These are phyloP conservation scores for Sipha maydis DNA, from an alignment of 2,888 invertebrate species.

Conservation along the genomic window DNA sequence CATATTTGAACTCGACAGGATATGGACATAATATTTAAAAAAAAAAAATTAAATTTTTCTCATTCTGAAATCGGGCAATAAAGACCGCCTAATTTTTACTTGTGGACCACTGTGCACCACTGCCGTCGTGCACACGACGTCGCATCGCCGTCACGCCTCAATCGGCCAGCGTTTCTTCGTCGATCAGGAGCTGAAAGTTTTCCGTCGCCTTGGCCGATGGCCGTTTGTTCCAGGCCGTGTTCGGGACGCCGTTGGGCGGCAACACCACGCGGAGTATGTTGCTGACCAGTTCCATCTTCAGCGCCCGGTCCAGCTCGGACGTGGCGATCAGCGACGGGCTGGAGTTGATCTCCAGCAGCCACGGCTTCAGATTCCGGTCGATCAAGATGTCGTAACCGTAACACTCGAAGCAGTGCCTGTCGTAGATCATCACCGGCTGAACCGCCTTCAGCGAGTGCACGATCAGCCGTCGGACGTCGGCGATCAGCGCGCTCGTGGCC, in stretches of 20 bases:
- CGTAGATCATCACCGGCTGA: conserved; percentile 70
- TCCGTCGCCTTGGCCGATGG: neutral
- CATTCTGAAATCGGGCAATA: too few relatives aligned
- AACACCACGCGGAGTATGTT: neutral
- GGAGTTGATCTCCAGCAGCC: conserved; percentile 78
- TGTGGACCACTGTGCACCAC: too few relatives aligned
- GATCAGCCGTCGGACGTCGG: conserved; percentile 73
- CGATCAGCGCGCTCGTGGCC: conserved; percentile 68
- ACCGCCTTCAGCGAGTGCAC: conserved; percentile 93
- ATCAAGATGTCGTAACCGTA: conserved; percentile 97
- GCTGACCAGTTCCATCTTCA: neutral
- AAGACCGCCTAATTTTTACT: too few relatives aligned
- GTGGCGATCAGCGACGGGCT: neutral
- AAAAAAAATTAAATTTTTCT: too few relatives aligned
- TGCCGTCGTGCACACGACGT: too few relatives aligned
- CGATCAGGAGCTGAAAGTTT: neutral
- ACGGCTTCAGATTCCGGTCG: conserved; percentile 91
- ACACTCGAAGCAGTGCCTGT: neutral
- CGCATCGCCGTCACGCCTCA: too few relatives aligned
- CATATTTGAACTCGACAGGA: too few relatives aligned
- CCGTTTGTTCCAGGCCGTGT: neutral
- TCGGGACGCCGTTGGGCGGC: neutral
- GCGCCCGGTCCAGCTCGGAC: neutral
- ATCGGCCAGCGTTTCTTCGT: neutral
- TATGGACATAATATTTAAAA: too few relatives aligned